Evolutionary conservation across 1,140 invertebrate species (phyloP).

Genomic region (Chymomyza costata): DNA sequence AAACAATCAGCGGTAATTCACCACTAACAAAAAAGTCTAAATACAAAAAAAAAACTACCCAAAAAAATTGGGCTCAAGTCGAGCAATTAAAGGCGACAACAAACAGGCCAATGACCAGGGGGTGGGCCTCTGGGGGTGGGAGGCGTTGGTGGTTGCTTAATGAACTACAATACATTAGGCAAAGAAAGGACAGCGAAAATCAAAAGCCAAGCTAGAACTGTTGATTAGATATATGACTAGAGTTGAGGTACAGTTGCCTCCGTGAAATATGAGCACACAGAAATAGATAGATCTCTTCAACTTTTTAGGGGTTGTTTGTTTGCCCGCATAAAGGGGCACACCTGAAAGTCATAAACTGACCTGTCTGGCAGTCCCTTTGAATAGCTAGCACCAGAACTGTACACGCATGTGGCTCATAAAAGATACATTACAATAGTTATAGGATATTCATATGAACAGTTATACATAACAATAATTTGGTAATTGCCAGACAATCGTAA

Average conservation of each 20-base stretch:
- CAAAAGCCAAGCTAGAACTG: slow-evolving; percentile 59
- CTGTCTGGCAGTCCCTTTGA: too few species aligned
- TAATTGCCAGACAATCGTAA: slow-evolving; percentile 70
- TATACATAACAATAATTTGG: slow-evolving; percentile 72
- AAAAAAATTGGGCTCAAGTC: slow-evolving; percentile 32
- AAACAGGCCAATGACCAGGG: slow-evolving; percentile 52
- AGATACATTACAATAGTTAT: slow-evolving; percentile 65
- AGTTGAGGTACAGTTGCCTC: slow-evolving; percentile 54
- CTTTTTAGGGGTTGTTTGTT: slow-evolving; percentile 37
- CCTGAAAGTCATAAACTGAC: slow-evolving; percentile 67
- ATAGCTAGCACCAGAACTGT: slow-evolving; percentile 44
- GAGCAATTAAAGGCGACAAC: slow-evolving; percentile 69
- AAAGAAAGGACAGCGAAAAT: slow-evolving; percentile 47
- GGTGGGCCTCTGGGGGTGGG: slow-evolving; percentile 13
- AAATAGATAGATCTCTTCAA: too few species aligned
- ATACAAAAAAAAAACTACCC: slow-evolving; percentile 52
- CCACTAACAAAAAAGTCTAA: slow-evolving; percentile 46
- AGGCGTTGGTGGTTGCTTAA: slow-evolving; percentile 50
- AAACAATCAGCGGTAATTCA: slow-evolving; percentile 69
- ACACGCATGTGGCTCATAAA: slow-evolving; percentile 57
- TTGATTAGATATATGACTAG: slow-evolving; percentile 43
- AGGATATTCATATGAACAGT: slow-evolving; percentile 31
- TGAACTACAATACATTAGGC: slow-evolving; percentile 56
- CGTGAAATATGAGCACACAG: slow-evolving; percentile 37
- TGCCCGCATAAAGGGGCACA: slow-evolving; percentile 32